Evolutionary conservation across 2,113 vertebrate genomes (phyloP).

Genomic region (Spea multiplicata): DNA sequence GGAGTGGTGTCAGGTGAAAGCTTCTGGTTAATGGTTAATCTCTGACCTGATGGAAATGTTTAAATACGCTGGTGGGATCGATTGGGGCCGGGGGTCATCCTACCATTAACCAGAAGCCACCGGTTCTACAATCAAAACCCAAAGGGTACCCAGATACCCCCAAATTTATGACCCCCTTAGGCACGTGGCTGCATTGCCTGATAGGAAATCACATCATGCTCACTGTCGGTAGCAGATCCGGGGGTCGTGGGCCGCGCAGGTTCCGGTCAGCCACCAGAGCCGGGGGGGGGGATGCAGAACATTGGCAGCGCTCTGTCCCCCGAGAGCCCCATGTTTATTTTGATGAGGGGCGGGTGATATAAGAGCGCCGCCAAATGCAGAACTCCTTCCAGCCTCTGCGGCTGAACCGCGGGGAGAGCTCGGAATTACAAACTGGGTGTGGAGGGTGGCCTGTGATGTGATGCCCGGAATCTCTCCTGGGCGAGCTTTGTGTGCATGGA

Average conservation of each 20-base stretch:
- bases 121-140: too few species aligned
- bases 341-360: conserved; percentile 15
- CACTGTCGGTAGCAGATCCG: neutral
- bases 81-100: too few species aligned
- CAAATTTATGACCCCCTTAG: too few species aligned
- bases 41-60: too few species aligned
- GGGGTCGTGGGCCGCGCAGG: neutral
- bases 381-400: conserved; percentile 33
- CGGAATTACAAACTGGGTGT: conserved; percentile 27
- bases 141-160: too few species aligned
- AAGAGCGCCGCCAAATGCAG: conserved; percentile 11
- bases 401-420: conserved; percentile 26
- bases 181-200: too few species aligned
- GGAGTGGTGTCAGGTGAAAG: too few species aligned
- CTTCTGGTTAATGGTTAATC: too few species aligned
- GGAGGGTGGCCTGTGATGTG: conserved; percentile 19
- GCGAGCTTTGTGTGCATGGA: neutral
- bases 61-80: too few species aligned
- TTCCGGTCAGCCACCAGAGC: neutral
- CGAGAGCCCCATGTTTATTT: conserved; percentile 31
- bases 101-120: too few species aligned
- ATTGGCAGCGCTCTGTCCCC: conserved; percentile 15
- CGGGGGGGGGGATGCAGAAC: conserved; percentile 14
- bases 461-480: conserved; percentile 6
- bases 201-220: neutral